Evolutionary conservation across 2,797 vertebrate genomes (phyloP).

Genomic region (Valencia hispanica): DNA sequence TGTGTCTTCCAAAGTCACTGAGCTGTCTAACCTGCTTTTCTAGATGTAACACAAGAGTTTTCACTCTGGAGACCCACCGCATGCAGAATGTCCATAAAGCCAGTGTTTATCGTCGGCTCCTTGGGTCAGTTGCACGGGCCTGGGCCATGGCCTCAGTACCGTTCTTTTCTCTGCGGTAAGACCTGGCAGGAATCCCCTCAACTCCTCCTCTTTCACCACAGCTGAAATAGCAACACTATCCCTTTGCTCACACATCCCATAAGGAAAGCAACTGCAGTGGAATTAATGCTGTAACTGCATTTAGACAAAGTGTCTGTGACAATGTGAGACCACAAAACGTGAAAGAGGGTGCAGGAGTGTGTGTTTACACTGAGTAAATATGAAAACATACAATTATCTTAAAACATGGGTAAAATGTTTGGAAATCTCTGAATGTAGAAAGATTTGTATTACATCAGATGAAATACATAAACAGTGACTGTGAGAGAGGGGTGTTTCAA

Average conservation of each 20-base stretch:
- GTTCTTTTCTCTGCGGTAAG: constrained; percentile 64
- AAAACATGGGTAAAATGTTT: constrained; percentile 55
- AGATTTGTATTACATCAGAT: constrained; percentile 35
- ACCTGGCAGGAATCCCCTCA: constrained; percentile 50
- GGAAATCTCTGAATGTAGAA: constrained; percentile 22
- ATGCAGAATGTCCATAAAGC: constrained; percentile 70
- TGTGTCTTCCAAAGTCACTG: constrained; percentile 5
- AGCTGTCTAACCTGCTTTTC: constrained; percentile 52
- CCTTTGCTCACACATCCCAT: constrained; percentile 58
- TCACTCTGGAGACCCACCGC: constrained; percentile 66
- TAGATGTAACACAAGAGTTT: constrained; percentile 47
- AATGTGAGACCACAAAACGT: neutral
- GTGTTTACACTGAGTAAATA: constrained; percentile 4
- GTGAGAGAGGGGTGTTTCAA: constrained; percentile 34
- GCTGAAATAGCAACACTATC: constrained; percentile 71
- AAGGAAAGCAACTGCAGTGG: constrained; percentile 63
- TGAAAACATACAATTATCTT: constrained; percentile 30
- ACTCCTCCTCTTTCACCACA: constrained; percentile 46
- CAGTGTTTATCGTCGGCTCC: constrained; percentile 66
- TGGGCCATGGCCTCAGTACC: constrained; percentile 70
- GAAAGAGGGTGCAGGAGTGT: constrained; percentile 3
- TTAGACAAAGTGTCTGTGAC: constrained; percentile 43
- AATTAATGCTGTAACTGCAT: constrained; percentile 70
- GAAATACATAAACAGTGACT: constrained; percentile 40
- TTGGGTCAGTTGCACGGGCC: constrained; percentile 76